Conservation (phyloP, 2,888 invertebrate genomes). For the Ceriagrion tenellum region DNA sequence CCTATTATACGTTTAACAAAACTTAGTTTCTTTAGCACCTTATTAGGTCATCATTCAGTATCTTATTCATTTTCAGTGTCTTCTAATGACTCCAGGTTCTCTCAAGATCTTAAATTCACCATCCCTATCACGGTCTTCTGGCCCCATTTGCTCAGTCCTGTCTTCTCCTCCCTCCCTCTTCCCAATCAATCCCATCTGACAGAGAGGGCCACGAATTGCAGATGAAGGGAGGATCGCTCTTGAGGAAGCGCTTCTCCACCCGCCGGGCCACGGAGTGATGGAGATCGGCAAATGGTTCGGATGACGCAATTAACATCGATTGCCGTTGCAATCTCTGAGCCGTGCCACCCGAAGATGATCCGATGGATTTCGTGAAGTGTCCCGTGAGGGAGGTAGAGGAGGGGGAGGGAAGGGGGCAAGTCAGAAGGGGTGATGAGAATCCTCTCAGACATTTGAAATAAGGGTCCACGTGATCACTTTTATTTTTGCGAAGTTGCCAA, state of each 20-base stretch:
- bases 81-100: too few species aligned
- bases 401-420: too few species aligned
- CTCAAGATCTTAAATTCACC: not conserved
- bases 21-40: too few species aligned
- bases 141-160: not conserved
- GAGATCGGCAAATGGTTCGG: not conserved
- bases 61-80: too few species aligned
- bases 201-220: slow-evolving; percentile 38
- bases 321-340: slow-evolving; percentile 45
- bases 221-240: not conserved
- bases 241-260: not conserved
- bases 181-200: slow-evolving; percentile 51
- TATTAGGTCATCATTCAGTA: too few species aligned
- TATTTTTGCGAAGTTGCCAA: too few species aligned
- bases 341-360: not conserved
- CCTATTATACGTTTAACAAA: too few species aligned
- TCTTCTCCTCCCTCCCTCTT: not conserved
- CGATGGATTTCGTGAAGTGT: not conserved
- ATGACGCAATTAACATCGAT: slow-evolving; percentile 45
- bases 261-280: not conserved
- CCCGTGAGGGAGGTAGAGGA: too few species aligned
- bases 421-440: not conserved
- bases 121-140: not conserved
- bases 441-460: not conserved
- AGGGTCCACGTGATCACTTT: too few species aligned